Percentiles rank a stretch among this genome's conserved stretches.
Conservation (phyloP, 2,888 invertebrate genomes). For the Orgyia antiqua region DNA sequence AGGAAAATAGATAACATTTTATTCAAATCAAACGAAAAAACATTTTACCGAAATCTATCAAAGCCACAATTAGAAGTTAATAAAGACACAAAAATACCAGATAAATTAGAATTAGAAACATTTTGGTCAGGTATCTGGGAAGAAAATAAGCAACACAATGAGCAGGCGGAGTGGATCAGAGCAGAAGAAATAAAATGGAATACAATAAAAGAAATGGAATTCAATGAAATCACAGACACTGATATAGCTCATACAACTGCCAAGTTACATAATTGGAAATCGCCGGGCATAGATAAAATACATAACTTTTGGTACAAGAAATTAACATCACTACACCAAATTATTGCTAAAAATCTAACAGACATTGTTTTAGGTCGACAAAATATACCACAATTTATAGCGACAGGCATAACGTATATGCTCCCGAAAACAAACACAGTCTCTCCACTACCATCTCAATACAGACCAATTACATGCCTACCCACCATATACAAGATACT, state of each 20-base stretch:
- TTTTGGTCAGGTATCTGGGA: background rate
- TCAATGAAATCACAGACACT: slow-evolving; percentile 3
- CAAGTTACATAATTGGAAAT: slow-evolving; percentile 5
- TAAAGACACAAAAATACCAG: no score
- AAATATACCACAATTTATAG: no score
- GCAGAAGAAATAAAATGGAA: slow-evolving; percentile 3
- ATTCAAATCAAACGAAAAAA: background rate
- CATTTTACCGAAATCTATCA: background rate
- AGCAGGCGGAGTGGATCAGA: slow-evolving; percentile 1
- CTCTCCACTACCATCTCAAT: background rate
- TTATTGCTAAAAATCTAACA: no score
- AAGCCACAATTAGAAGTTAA: background rate
- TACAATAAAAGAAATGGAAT: slow-evolving; percentile 2
- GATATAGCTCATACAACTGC: slow-evolving; percentile 2
- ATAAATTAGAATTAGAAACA: no score
- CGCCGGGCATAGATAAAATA: slow-evolving; percentile 1
- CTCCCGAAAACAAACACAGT: no score
- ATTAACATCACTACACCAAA: no score
- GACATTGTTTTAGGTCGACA: no score
- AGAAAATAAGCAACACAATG: slow-evolving; percentile 1
- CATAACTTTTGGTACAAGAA: background rate
- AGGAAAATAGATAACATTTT: slow-evolving; percentile 2
- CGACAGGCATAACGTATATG: no score
- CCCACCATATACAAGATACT: background rate
- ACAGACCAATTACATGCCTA: slow-evolving; percentile 1